Evolutionary conservation across 2,113 vertebrate genomes (phyloP).

Genomic region (Hymenochirus boettgeri): DNA sequence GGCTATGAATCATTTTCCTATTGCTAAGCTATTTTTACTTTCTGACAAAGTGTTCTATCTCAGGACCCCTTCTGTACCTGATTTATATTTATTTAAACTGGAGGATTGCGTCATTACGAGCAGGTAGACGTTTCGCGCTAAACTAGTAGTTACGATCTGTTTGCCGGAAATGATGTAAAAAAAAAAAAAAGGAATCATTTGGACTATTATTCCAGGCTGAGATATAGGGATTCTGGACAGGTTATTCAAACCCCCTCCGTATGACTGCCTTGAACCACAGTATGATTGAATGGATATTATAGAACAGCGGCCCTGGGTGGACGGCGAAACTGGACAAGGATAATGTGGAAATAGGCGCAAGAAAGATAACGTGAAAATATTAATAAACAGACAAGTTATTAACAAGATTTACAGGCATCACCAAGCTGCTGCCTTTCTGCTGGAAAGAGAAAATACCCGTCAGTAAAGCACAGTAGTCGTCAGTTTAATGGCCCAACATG

Average conservation of each 20-base stretch:
- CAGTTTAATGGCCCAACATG: too few species aligned
- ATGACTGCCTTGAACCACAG: background rate
- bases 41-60: background rate
- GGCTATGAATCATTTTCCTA: too few species aligned
- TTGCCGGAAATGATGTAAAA: background rate
- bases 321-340: too few species aligned
- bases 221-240: background rate
- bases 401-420: too few species aligned
- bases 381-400: too few species aligned
- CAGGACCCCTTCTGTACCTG: constrained; percentile 2
- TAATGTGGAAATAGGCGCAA: too few species aligned
- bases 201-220: background rate
- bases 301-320: background rate
- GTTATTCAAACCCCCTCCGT: background rate
- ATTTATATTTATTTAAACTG: constrained; percentile 4
- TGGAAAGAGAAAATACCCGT: too few species aligned
- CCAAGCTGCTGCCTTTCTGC: too few species aligned
- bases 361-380: too few species aligned
- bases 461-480: too few species aligned
- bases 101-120: constrained; percentile 8
- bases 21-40: too few species aligned
- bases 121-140: constrained; percentile 9
- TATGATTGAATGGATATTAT: constrained; percentile 4
- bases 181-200: too few species aligned
- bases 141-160: constrained; percentile 14